Evolutionary conservation across 2,888 invertebrate genomes (phyloP), one percentile per base, ranked within the genome.

Genomic region (Venustoraphidia nigricollis): DNA sequence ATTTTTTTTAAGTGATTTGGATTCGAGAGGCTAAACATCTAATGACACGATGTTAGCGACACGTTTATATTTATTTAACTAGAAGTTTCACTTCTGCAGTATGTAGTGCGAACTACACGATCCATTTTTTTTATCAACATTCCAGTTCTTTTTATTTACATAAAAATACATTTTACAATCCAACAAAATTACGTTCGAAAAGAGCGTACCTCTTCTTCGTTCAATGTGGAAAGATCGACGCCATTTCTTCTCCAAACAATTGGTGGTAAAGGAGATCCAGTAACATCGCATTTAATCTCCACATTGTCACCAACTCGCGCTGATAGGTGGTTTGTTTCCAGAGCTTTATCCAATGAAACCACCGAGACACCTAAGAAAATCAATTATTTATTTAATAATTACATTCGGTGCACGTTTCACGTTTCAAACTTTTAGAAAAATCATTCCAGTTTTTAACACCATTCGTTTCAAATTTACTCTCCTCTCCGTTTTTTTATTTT

Each of bases 261-360:
- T 11, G 80, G 79, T 3, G 80, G 78, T 8, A 78, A 75, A 10
- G 82, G 81, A 14, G 77, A 77, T 11, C 81, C 81, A 27, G 76
- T 77, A 44, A 84, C 80, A 63, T 83, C 83, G 63, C 85, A 85
- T 62, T 81, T 82, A 56, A 85, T 78, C 64, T 84, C 83, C 46
- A 85, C 78, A 61, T 83, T 84, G 64, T 83, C 83, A 34, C 81
- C 83, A 13, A 83, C 80, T 44, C 81, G 71, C 3, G 83, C 83
- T 36, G 79, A 74, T 50, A 83, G 70, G 56, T 77, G 77, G 61
- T 82, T 82, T 45, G 78, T 74, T 61, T 81, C 80, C 47, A 83
- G 67, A 17, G 80, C 77, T 60, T 83, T 81, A 65, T 83, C 82
- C 63, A 83, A 62, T 1, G 80, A 76, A 10, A 81, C 81, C 27